These are phyloP conservation scores for Hippocampus guttulatus DNA, from an alignment of 2,113 vertebrate species.

Conservation along the genomic window DNA sequence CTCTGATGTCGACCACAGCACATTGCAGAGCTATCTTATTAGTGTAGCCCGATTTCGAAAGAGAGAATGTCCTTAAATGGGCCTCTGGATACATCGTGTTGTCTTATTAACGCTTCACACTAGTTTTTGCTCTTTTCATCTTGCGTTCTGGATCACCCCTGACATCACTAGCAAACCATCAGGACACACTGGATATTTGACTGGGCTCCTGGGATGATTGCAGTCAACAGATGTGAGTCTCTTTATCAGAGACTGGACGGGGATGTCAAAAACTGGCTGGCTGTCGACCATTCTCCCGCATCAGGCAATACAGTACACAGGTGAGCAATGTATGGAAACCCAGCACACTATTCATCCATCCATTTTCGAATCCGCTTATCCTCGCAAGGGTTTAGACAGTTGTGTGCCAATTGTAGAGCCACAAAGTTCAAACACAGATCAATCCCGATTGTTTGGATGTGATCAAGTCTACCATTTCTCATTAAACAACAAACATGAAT, in stretches of 20 bases:
- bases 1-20: slow-evolving; percentile 44
- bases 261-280: slow-evolving; percentile 31
- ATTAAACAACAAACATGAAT: no score
- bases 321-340: slow-evolving; percentile 59
- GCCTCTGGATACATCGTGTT: not conserved
- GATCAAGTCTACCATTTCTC: no score
- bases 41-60: slow-evolving; percentile 13
- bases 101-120: not conserved
- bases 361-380: not conserved
- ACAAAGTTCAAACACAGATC: no score
- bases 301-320: slow-evolving; percentile 68
- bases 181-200: slow-evolving; percentile 10
- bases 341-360: no score
- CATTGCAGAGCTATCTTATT: slow-evolving; percentile 41
- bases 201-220: slow-evolving; percentile 34
- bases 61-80: slow-evolving; percentile 3
- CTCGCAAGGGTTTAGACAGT: no score
- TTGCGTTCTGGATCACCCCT: slow-evolving; percentile 8
- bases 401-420: not conserved
- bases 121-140: not conserved
- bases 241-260: slow-evolving; percentile 47
- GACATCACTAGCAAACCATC: slow-evolving; percentile 5
- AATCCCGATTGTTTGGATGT: no score
- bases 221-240: slow-evolving; percentile 41
- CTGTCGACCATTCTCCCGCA: not conserved